phyloP scores from a whole-genome alignment of 2,888 invertebrate species.

The Drosophila nr. perissopoda region DNA sequence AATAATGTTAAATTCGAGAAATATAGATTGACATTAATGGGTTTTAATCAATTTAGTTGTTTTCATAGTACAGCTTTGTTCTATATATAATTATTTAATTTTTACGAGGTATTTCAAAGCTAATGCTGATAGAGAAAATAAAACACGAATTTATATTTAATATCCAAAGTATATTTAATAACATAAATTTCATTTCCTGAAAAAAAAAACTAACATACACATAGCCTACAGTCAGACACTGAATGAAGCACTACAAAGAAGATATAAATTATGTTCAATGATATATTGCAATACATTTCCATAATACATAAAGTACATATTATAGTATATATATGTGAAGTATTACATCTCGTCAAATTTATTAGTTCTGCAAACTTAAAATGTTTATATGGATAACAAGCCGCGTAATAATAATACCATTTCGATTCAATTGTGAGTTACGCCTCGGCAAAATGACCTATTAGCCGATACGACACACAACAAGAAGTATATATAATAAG shows the following conservation, averaged over 20 bases:
- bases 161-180: not conserved
- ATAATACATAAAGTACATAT: not conserved
- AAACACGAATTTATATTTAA: not conserved
- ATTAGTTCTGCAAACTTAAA: not conserved
- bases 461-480: not conserved
- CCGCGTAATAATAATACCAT: too few relatives aligned
- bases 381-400: not conserved
- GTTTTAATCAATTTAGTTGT: too few relatives aligned
- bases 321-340: too few relatives aligned
- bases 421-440: too few relatives aligned
- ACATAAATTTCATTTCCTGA: not conserved
- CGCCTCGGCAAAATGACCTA: not conserved
- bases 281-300: not conserved
- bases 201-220: not conserved
- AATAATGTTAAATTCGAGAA: not conserved
- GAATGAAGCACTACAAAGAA: conserved; percentile 21
- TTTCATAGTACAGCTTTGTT: too few relatives aligned
- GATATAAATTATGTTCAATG: not conserved
- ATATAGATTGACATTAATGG: not conserved
- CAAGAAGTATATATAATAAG: not conserved
- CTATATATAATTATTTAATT: too few relatives aligned
- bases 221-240: conserved; percentile 39
- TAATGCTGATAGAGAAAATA: not conserved
- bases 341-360: not conserved
- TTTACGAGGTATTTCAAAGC: too few relatives aligned